These are phyloP conservation scores for Zygothrica quintamaculata DNA, from an alignment of 2,888 invertebrate species.

Conservation along the genomic window DNA sequence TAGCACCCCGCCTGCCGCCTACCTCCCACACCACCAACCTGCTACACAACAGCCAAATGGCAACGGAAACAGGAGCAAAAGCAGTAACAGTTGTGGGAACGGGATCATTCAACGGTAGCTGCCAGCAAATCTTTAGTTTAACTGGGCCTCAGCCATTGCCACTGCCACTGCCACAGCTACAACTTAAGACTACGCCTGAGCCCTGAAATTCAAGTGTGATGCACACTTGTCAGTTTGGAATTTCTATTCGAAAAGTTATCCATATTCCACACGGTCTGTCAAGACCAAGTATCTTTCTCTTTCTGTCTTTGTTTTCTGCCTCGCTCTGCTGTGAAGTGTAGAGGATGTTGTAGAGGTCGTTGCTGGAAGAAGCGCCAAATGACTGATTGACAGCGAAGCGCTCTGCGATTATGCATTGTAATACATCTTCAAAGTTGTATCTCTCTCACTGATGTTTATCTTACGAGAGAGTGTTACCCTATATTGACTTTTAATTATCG, in stretches of 20 bases:
- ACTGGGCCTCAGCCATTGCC: constrained; percentile 22
- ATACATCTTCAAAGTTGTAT: constrained; percentile 65
- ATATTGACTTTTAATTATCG: constrained; percentile 70
- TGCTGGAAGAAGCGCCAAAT: constrained; percentile 33
- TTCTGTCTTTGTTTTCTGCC: too few relatives aligned
- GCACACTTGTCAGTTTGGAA: constrained; percentile 67
- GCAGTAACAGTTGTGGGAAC: constrained; percentile 15
- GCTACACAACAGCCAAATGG: constrained; percentile 8
- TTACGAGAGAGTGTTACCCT: constrained; percentile 23
- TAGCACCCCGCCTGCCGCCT: constrained; percentile 56
- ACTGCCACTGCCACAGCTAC: constrained; percentile 9
- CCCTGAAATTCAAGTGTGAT: constrained; percentile 51
- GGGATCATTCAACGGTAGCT: constrained; percentile 61
- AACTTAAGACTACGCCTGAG: constrained; percentile 16
- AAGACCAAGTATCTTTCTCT: background rate
- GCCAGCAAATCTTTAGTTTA: constrained; percentile 62
- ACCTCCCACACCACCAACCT: too few relatives aligned
- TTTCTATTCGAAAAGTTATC: constrained; percentile 78
- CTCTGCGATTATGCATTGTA: constrained; percentile 76
- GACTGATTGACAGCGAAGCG: constrained; percentile 70
- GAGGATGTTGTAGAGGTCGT: constrained; percentile 33
- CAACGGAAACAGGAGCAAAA: constrained; percentile 9
- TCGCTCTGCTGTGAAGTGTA: too few relatives aligned
- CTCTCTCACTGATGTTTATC: constrained; percentile 55
- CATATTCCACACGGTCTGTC: constrained; percentile 47